Base-by-base conservation (phyloP, 2,888 invertebrate genomes). In the Leucoma salicis region DNA sequence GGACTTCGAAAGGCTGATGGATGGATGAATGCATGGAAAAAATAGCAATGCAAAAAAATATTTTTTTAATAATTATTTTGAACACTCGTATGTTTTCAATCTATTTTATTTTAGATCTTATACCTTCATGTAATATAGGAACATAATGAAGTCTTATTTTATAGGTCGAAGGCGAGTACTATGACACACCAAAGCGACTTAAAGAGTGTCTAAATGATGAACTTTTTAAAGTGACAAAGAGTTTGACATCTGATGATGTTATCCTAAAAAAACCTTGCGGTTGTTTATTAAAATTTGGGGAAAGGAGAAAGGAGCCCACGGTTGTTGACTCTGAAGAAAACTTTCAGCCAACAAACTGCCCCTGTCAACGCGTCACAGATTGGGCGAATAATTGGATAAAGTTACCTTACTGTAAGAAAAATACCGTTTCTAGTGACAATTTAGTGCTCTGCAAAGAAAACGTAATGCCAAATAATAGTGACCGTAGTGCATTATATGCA, bases 101-200 rank as follows among this genome's bases (percentile, higher is more conserved):
- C n/a, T n/a, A n/a, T n/a, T n/a, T n/a, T n/a, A n/a, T n/a, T n/a
- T n/a, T n/a, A n/a, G n/a, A n/a, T n/a, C n/a, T n/a, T n/a, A n/a
- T n/a, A n/a, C n/a, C n/a, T n/a, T n/a, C n/a, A n/a, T n/a, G n/a
- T n/a, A n/a, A n/a, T n/a, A n/a, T n/a, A n/a, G n/a, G n/a, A n/a
- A n/a, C 3, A 21, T 21, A 21, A 21, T 8, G 6, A 31, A n/a
- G 5, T 25, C 41, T 32, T 28, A 14, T 33, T 42, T 42, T 24
- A 53, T 42, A 86, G 86, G 69, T 79, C 5, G 81, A 82, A n/a
- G 83, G 82, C 7, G 92, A 93, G 62, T 92, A 93, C 71, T 95
- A 95, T 73, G 95, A 95, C 63, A 95, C 94, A 2, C 94, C 94
- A 8, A 91, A 93, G 46, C 92, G 94, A 61, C 90, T 94, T 25